Percentiles rank a stretch among this genome's conserved stretches.
phyloP scores from a whole-genome alignment of 2,888 invertebrate genomes.

The Amiota mariae region DNA sequence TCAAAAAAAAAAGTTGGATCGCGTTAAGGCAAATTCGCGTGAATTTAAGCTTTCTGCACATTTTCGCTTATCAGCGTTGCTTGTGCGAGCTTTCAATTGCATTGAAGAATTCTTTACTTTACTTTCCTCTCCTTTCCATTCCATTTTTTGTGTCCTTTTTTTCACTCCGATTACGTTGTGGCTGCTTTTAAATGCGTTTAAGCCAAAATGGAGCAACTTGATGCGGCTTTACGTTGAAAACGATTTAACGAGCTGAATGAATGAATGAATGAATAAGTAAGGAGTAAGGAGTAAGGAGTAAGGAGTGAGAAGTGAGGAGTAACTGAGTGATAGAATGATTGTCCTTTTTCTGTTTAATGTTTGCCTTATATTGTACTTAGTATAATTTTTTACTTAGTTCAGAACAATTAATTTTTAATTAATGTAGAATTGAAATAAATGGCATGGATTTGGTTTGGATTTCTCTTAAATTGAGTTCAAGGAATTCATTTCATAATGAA shows the following conservation, averaged over 20 bases:
- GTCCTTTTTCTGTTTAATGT: too few relatives aligned
- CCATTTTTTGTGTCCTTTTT: not conserved
- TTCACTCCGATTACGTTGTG: constrained; percentile 30
- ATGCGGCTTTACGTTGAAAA: not conserved
- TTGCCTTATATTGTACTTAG: too few relatives aligned
- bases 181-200: not conserved
- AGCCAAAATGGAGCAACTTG: constrained; percentile 2
- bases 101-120: not conserved
- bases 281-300: too few relatives aligned
- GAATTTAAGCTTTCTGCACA: constrained; percentile 67
- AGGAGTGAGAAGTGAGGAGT: too few relatives aligned
- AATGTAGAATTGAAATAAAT: constrained; percentile 8
- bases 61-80: constrained; percentile 63
- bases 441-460: not conserved
- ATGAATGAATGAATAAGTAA: too few relatives aligned
- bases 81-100: constrained; percentile 55
- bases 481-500: too few relatives aligned
- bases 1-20: constrained; percentile 32
- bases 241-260: not conserved
- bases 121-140: not conserved
- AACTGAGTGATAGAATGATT: too few relatives aligned
- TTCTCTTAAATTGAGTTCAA: too few relatives aligned
- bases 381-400: not conserved
- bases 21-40: constrained; percentile 58
- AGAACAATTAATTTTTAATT: constrained; percentile 23